Conservation (phyloP, 2,888 invertebrate genomes). For the Chouioia cunea region DNA sequence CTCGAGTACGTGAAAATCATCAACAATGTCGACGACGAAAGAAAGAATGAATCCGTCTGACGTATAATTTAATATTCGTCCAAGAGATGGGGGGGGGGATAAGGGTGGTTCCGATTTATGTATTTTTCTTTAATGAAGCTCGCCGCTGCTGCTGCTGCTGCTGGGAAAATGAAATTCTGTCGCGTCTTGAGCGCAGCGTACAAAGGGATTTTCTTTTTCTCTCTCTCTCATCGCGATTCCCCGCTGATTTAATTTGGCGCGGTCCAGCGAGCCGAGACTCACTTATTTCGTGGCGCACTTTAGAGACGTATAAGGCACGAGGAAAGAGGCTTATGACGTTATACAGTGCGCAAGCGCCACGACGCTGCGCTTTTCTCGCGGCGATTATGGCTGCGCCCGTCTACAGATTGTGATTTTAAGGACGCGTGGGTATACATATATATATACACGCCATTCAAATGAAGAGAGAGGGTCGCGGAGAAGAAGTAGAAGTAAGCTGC, state of each 20-base stretch:
- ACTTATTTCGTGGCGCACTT: conserved; percentile 11
- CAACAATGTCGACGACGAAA: conserved; percentile 17
- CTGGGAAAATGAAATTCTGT: conserved; percentile 40
- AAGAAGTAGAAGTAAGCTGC: not conserved
- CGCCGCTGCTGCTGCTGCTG: not conserved
- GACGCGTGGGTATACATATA: not conserved
- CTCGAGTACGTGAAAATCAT: conserved; percentile 43
- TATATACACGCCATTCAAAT: no score
- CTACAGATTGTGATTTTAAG: conserved; percentile 41
- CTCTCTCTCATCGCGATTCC: conserved; percentile 3
- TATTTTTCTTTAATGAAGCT: conserved; percentile 47
- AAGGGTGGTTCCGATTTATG: conserved; percentile 37
- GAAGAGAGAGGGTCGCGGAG: no score
- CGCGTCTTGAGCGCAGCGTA: not conserved
- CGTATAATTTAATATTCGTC: conserved; percentile 42
- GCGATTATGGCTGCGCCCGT: conserved; percentile 24
- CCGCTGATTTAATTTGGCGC: conserved; percentile 44
- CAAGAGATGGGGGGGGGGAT: no score
- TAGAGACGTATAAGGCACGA: conserved; percentile 51
- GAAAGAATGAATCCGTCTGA: conserved; percentile 10
- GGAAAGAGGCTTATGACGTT: conserved; percentile 12
- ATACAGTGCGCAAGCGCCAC: not conserved
- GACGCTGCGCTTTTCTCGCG: conserved; percentile 35
- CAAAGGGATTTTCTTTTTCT: conserved; percentile 14
- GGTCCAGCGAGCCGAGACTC: conserved; percentile 43